Evolutionary conservation across 1,140 invertebrate species (phyloP), one percentile per base, ranked within the genome.

Genomic region (Acyrthosiphon pisum): DNA sequence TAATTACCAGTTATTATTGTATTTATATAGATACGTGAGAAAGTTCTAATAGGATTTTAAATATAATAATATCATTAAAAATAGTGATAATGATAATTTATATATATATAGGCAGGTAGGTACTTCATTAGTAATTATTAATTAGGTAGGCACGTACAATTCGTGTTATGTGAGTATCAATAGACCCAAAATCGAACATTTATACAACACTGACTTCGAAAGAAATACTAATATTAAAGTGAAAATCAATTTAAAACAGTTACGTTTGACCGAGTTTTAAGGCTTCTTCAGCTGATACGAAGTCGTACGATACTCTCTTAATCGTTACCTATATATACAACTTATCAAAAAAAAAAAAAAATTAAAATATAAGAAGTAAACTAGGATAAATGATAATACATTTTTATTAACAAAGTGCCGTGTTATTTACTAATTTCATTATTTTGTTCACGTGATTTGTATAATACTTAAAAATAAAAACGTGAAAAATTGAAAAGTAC

Each of bases 231-330:
- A n/a, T 76, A 76, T 76, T 76, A 18, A 76, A 76, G n/a, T 76
- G 76, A 83, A 83, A 83, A 83, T 83, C 76, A 83, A 83, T 83
- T 83, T 83, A 83, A 83, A 83, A 37, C 35, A 83, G 35, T 23
- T 35, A 37, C 76, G 35, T 83, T 83, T 83, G 76, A 83, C 76
- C 76, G 35, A 83, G 76, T 83, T 83, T 9, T 83, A 83, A 18
- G 76, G 76, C 37, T 83, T 86, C 37, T 30, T 86, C 83, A 86
- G 83, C 83, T 86, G 83, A 30, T 44, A 41, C 14, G 83, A 86
- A 86, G 83, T 86, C 83, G 83, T 86, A 86, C 83, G 83, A 86
- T 86, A 86, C 83, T 30, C 83, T 41, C 30, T 76, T 76, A 76
- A 76, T 76, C 60, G 60, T 86, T 44, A 84, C 83, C 23, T 44